Conservation (phyloP, 2,888 invertebrate species). For the Seira sanloemensis region DNA sequence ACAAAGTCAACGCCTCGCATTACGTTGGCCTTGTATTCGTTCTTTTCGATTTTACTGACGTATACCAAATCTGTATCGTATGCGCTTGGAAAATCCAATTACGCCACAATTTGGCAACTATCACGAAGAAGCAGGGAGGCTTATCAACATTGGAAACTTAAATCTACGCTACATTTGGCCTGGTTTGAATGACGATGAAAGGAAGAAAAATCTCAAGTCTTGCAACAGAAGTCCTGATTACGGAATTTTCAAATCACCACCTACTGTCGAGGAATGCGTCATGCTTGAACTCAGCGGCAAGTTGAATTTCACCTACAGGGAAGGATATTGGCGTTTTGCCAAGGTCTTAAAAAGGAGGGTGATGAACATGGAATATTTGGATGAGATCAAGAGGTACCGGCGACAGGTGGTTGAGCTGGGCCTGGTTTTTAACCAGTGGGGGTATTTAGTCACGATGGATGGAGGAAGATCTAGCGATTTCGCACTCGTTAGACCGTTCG, state of each 20-base stretch:
- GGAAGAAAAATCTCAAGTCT: neutral
- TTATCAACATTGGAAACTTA: neutral
- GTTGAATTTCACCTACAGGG: slow-evolving; percentile 18
- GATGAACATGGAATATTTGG: too few relatives aligned
- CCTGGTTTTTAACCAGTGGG: slow-evolving; percentile 38
- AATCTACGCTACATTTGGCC: neutral
- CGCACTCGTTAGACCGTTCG: slow-evolving; percentile 25
- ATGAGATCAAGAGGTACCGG: neutral
- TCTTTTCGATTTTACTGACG: neutral
- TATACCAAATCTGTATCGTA: neutral
- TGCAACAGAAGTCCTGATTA: neutral
- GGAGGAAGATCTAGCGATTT: neutral
- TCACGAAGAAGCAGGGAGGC: neutral
- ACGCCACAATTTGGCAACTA: neutral
- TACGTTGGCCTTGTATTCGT: neutral
- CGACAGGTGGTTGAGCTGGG: slow-evolving; percentile 25
- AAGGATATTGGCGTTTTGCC: neutral
- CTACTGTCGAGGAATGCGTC: slow-evolving; percentile 23
- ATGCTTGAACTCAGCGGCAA: slow-evolving; percentile 5
- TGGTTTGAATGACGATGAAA: neutral
- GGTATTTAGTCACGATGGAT: slow-evolving; percentile 13
- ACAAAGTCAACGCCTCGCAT: neutral
- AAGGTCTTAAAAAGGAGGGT: too few relatives aligned
- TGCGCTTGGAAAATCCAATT: neutral
- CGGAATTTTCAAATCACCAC: neutral